These are phyloP conservation scores for Paedocypris sp. DNA, from an alignment of 2,113 vertebrate genomes.

Conservation along the genomic window DNA sequence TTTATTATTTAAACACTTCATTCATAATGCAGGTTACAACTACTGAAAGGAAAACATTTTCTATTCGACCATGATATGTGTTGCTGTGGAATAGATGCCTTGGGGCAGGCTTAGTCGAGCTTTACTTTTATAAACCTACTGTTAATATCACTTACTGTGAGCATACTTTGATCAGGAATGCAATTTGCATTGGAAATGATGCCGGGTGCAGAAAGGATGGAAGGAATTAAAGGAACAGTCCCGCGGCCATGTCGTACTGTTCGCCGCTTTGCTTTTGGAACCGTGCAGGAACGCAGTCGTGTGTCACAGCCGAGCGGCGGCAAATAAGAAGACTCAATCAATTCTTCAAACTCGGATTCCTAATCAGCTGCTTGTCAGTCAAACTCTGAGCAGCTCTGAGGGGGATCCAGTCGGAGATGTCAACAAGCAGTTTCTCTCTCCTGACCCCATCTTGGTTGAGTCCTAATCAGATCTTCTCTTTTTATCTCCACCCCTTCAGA, in stretches of 20 bases:
- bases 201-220: not conserved
- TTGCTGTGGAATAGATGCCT: not conserved
- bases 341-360: constrained; percentile 25
- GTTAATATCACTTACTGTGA: not conserved
- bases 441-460: not conserved
- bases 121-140: constrained; percentile 3
- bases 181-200: constrained; percentile 10
- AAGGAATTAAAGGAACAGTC: not conserved
- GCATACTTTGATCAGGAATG: not conserved
- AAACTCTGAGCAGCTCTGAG: constrained; percentile 1
- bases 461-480: constrained; percentile 10
- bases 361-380: constrained; percentile 31
- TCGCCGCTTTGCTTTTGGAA: not conserved
- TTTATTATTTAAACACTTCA: constrained; percentile 27
- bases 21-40: constrained; percentile 37
- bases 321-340: constrained; percentile 33
- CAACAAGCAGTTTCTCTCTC: not conserved
- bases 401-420: constrained; percentile 16
- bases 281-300: constrained; percentile 25
- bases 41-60: constrained; percentile 9
- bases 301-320: constrained; percentile 12
- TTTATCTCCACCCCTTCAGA: not conserved
- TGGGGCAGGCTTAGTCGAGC: constrained; percentile 3
- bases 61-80: constrained; percentile 8
- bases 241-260: not conserved